Conservation (phyloP, 2,113 vertebrate species). For the Phaethornis superciliosus region DNA sequence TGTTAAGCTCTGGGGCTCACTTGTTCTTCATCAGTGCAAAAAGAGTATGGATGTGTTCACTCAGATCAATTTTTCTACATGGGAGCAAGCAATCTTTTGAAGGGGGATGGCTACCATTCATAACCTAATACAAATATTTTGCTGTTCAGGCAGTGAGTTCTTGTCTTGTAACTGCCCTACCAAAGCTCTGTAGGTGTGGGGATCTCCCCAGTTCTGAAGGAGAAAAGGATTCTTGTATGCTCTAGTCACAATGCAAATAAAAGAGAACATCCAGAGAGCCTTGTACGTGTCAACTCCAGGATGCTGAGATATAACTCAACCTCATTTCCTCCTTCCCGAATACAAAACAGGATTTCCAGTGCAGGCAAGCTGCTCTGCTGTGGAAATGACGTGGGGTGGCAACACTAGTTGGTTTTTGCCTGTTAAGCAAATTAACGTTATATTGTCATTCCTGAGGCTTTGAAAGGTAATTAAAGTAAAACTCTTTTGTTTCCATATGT, state of each 20-base stretch:
- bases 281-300: neutral
- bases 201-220: conserved; percentile 20
- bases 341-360: conserved; percentile 41
- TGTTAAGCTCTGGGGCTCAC: conserved; percentile 45
- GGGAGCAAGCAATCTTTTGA: conserved; percentile 17
- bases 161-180: conserved; percentile 34
- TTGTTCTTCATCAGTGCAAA: conserved; percentile 15
- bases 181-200: neutral
- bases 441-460: conserved; percentile 74
- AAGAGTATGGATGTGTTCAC: conserved; percentile 35
- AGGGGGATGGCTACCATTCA: neutral
- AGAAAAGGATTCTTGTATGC: conserved; percentile 29
- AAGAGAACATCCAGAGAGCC: neutral
- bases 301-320: neutral
- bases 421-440: conserved; percentile 65
- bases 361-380: conserved; percentile 35
- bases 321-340: conserved; percentile 42
- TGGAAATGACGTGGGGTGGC: conserved; percentile 45
- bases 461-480: conserved; percentile 85
- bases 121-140: neutral
- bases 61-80: conserved; percentile 31
- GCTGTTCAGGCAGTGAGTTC: conserved; percentile 32
- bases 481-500: conserved; percentile 85
- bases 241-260: conserved; percentile 35
- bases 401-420: conserved; percentile 37